These are phyloP conservation scores for Cremastinae sp. DNA, from an alignment of 2,888 invertebrate species.

Conservation along the genomic window DNA sequence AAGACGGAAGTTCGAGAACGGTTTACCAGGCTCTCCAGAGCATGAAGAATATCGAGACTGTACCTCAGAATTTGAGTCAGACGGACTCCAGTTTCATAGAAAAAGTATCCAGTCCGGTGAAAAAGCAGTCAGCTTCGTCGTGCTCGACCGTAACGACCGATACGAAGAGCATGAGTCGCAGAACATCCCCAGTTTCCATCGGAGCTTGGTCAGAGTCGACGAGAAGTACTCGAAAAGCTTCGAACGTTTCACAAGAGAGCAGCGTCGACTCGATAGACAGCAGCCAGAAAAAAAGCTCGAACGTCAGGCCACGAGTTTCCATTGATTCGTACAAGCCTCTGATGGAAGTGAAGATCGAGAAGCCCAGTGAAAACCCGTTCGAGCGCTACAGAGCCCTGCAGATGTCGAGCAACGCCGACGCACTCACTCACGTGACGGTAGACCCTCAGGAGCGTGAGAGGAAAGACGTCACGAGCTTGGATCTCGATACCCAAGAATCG, in stretches of 20 bases:
- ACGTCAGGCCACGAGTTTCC: conserved; percentile 65
- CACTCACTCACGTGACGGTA: conserved; percentile 50
- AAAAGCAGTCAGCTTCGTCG: conserved; percentile 46
- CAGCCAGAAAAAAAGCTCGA: conserved; percentile 46
- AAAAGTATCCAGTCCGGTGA: neutral
- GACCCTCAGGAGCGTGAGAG: conserved; percentile 20
- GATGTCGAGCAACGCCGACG: conserved; percentile 44
- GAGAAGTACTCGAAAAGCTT: conserved; percentile 54
- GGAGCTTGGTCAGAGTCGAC: conserved; percentile 61
- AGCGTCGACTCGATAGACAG: conserved; percentile 27
- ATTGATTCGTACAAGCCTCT: conserved; percentile 69
- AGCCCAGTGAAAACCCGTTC: conserved; percentile 67
- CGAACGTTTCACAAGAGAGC: conserved; percentile 62
- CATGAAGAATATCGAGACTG: conserved; percentile 57
- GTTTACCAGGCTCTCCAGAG: conserved; percentile 50
- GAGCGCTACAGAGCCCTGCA: conserved; percentile 67
- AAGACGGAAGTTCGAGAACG: conserved; percentile 18
- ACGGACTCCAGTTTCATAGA: conserved; percentile 7
- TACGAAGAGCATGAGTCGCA: conserved; percentile 49
- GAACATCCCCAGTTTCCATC: conserved; percentile 62
- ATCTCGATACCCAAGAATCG: conserved; percentile 44
- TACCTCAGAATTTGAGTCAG: conserved; percentile 26
- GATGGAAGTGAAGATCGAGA: conserved; percentile 68
- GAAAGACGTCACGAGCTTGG: conserved; percentile 37
- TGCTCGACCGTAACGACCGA: conserved; percentile 47